Evolutionary conservation across 1,140 invertebrate genomes (phyloP).

Genomic region (Pogonognathellus flavescens): DNA sequence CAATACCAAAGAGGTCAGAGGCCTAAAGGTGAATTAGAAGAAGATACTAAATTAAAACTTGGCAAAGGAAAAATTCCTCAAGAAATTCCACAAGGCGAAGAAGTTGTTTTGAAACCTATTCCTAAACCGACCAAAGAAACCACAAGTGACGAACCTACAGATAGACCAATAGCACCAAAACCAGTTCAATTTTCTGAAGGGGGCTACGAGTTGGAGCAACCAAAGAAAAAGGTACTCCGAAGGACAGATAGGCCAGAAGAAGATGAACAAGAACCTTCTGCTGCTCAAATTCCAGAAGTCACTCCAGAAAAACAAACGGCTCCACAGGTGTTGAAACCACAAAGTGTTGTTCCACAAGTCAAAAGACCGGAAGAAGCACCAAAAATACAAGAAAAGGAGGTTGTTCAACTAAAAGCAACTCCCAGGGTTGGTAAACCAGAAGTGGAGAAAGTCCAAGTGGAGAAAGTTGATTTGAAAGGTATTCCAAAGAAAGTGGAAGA

Average conservation of each 20-base stretch:
- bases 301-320: background rate
- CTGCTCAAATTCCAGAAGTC: background rate
- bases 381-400: background rate
- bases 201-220: background rate
- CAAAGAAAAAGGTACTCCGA: background rate
- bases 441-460: too few species aligned
- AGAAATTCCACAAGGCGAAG: slow-evolving; percentile 59
- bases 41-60: slow-evolving; percentile 49
- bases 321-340: background rate
- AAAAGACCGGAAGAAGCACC: background rate
- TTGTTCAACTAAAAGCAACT: background rate
- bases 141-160: background rate
- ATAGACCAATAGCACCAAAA: background rate
- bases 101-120: slow-evolving; percentile 55
- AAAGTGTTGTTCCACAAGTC: background rate
- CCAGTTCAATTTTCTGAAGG: background rate
- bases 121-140: background rate
- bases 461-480: too few species aligned
- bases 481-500: too few species aligned
- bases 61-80: slow-evolving; percentile 68
- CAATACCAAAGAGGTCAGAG: background rate
- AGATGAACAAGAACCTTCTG: background rate
- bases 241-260: background rate
- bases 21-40: background rate
- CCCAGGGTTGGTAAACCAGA: too few species aligned